Evolutionary conservation across 2,113 vertebrate genomes (phyloP).

Genomic region (Tor tambroides): DNA sequence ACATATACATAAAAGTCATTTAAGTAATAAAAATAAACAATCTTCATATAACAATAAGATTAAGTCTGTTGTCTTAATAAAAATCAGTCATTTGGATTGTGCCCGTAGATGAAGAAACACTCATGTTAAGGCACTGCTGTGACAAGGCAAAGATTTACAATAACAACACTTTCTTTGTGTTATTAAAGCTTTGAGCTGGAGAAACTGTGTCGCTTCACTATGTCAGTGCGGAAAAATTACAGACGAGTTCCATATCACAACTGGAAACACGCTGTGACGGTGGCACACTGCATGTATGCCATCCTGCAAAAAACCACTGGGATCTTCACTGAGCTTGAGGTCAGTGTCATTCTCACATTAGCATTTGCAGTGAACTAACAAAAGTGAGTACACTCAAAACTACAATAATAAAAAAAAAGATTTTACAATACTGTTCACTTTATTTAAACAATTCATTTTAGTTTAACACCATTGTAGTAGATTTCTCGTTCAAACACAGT

Average conservation of each 20-base stretch:
- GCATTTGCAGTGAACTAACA: background rate
- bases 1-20: background rate
- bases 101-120: background rate
- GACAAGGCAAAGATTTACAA: background rate
- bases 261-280: constrained; percentile 97
- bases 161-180: background rate
- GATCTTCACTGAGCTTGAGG: constrained; percentile 95
- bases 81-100: background rate
- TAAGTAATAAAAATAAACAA: background rate
- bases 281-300: constrained; percentile 96
- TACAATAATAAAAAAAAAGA: too few relatives aligned
- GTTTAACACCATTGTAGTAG: too few relatives aligned
- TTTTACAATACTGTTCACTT: too few relatives aligned
- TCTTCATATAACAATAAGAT: background rate
- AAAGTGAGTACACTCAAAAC: too few relatives aligned
- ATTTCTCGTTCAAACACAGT: too few relatives aligned
- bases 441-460: too few relatives aligned
- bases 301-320: constrained; percentile 89
- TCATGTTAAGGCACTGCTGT: background rate
- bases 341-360: constrained; percentile 60
- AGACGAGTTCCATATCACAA: constrained; percentile 99
- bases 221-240: constrained; percentile 99
- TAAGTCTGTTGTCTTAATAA: background rate
- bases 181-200: constrained; percentile 90
- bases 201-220: constrained; percentile 95